Evolutionary conservation across 2,888 invertebrate genomes (phyloP).

Genomic region (Microctonus aethiopoides): DNA sequence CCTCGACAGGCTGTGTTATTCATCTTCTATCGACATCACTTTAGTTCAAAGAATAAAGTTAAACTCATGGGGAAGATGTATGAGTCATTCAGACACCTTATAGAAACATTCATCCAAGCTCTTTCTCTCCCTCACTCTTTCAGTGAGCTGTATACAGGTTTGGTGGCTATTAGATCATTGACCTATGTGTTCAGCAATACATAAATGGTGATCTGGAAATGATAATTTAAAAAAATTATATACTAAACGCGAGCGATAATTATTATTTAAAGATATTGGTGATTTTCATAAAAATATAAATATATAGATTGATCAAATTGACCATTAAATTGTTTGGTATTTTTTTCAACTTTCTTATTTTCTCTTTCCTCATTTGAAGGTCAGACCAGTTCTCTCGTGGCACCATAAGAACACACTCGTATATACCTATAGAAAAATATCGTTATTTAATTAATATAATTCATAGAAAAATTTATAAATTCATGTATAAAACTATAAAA

Average conservation of each 20-base stretch:
- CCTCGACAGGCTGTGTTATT: background rate
- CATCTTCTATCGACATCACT: background rate
- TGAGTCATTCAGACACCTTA: constrained; percentile 16
- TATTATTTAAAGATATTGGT: too few species aligned
- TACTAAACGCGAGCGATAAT: too few species aligned
- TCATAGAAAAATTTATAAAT: background rate
- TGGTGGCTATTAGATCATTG: constrained; percentile 5
- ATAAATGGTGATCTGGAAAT: background rate
- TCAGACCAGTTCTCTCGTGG: background rate
- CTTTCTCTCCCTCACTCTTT: background rate
- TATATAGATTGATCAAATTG: background rate
- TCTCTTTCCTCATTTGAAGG: constrained; percentile 7
- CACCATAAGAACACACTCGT: background rate
- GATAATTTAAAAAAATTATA: background rate
- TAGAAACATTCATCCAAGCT: constrained; percentile 11
- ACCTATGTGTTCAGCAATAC: background rate
- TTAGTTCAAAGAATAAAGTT: background rate
- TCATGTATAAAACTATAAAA: background rate
- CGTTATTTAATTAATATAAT: background rate
- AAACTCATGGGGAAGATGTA: constrained; percentile 11
- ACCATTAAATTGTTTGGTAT: background rate
- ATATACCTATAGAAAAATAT: background rate
- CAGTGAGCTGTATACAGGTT: constrained; percentile 9
- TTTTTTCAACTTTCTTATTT: constrained; percentile 13
- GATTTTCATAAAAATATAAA: background rate